These are phyloP conservation scores for Xenopus laevis DNA, from an alignment of 2,113 vertebrate genomes.

Conservation along the genomic window DNA sequence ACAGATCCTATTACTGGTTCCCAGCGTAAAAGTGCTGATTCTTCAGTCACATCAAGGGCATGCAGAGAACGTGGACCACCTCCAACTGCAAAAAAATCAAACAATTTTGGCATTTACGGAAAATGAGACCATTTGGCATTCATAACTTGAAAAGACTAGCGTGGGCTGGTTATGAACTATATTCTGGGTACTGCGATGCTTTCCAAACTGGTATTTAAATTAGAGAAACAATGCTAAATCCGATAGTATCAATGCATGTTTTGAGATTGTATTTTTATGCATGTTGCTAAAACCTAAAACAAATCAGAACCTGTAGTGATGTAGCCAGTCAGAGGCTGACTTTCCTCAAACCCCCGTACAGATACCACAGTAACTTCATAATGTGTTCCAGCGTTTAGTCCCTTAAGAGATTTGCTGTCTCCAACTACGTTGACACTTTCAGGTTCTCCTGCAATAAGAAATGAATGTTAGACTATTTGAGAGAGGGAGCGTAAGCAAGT, in stretches of 20 bases:
- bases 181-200: neutral
- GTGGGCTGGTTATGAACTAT: neutral
- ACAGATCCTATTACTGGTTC: constrained; percentile 57
- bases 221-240: no score
- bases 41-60: constrained; percentile 68
- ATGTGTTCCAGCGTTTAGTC: constrained; percentile 65
- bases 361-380: constrained; percentile 80
- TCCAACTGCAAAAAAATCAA: neutral
- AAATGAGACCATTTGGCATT: no score
- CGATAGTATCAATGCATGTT: no score
- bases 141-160: no score
- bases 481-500: no score
- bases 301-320: constrained; percentile 65
- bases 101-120: no score
- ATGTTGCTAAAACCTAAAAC: no score
- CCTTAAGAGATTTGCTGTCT: constrained; percentile 53
- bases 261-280: no score
- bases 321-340: constrained; percentile 64
- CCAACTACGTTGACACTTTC: constrained; percentile 63
- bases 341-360: constrained; percentile 73
- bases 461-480: neutral
- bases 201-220: no score
- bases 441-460: constrained; percentile 66
- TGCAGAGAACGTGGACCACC: constrained; percentile 71
- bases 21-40: constrained; percentile 72